Evolutionary conservation across 2,888 invertebrate genomes (phyloP), one percentile per base, ranked within the genome.

Genomic region (Beris chalybata): DNA sequence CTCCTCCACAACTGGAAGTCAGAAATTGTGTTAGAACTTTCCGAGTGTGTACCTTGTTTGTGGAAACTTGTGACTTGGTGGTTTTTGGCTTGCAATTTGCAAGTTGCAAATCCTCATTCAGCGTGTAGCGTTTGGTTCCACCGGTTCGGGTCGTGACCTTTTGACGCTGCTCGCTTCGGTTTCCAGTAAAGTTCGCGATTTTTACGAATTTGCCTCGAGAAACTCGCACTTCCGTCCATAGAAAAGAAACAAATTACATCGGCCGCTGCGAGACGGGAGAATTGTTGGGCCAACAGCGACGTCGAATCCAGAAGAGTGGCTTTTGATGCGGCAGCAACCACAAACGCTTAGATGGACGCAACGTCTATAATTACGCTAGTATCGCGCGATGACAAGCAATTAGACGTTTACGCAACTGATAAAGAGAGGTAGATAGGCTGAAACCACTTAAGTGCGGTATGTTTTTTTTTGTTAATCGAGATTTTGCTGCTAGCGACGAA

Each of bases 361-460:
- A 92, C 95, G 92, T 95, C 95, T 91, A 95, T 95, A 87, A 95
- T 95, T 85, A 94, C 95, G 85, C 94, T 95, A 89, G 95, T 95
- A 88, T 92, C 92, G 86, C 91, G 94, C 87, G 95, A 95, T 89
- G 95, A 95, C 89, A 95, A 95, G 85, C 91, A 92, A 86, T 87
- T 93, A 85, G 93, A 91, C 86, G 92, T 89, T 86, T 91, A 89
- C 87, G 87, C 90, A 84, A 86, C 89, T 86, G 94, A 93, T 85
- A 93, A 94, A 93, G 93, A 72, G 80, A 80, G 71, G 81, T 80
- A 67, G 81, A 81, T 71, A 80, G 79, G 66, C 75, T 81, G 71
- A 81, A 81, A 73, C 80, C 80, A 72, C 79, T 76, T 67, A 81
- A 81, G 73, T 80, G 93, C 72, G 90, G 92, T 71, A n/a, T n/a